A percentile compares a stretch with the other conserved stretches of the same genome.
These are phyloP conservation scores for Neosilurus mollespiculum DNA, from an alignment of 2,797 vertebrate genomes.

Conservation along the genomic window DNA sequence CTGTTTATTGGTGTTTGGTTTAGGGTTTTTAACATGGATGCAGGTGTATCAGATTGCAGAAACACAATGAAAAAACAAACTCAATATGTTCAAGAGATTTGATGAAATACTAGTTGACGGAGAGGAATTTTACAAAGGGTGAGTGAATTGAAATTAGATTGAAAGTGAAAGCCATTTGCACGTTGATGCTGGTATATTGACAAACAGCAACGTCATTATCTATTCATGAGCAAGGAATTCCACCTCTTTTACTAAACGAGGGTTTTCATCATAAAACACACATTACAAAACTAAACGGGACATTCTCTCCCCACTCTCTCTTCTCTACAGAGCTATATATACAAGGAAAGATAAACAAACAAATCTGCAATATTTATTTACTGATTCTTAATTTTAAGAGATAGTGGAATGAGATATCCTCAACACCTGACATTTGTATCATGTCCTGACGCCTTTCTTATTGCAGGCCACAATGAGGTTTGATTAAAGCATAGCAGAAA, in stretches of 20 bases:
- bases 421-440: slow-evolving; percentile 55
- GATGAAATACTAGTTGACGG: background rate
- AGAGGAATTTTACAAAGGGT: slow-evolving; percentile 15
- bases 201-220: slow-evolving; percentile 51
- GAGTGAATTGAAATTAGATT: slow-evolving; percentile 32
- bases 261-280: slow-evolving; percentile 39
- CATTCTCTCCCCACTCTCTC: background rate
- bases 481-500: slow-evolving; percentile 52
- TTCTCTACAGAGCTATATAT: slow-evolving; percentile 3
- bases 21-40: slow-evolving; percentile 39
- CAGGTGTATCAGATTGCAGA: slow-evolving; percentile 24
- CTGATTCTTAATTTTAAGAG: slow-evolving; percentile 40
- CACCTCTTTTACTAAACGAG: slow-evolving; percentile 33
- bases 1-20: slow-evolving; percentile 40
- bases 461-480: slow-evolving; percentile 43
- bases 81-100: background rate
- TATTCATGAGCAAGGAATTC: slow-evolving; percentile 52
- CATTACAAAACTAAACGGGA: slow-evolving; percentile 47
- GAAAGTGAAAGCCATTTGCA: slow-evolving; percentile 13
- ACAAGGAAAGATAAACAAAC: slow-evolving; percentile 33
- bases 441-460: slow-evolving; percentile 41
- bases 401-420: slow-evolving; percentile 42
- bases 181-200: slow-evolving; percentile 38
- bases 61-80: background rate
- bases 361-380: slow-evolving; percentile 45